Conservation (phyloP, 1,140 invertebrate species). For the Lasioglossum albipes region DNA sequence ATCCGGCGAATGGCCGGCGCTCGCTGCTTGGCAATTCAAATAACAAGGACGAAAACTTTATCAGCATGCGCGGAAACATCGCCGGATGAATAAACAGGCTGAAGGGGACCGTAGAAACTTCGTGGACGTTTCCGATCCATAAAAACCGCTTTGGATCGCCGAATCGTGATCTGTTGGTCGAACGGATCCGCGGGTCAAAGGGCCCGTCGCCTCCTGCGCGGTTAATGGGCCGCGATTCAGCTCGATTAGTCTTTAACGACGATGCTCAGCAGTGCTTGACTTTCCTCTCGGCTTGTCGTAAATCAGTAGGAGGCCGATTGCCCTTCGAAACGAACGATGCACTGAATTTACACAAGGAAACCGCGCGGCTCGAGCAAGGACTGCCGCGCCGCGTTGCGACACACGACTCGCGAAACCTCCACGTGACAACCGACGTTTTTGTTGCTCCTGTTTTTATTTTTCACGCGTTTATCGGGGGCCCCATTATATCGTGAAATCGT, state of each 20-base stretch:
- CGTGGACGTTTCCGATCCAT: too few relatives aligned
- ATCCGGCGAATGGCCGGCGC: too few relatives aligned
- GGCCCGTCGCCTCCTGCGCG: not conserved
- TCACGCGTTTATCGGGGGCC: too few relatives aligned
- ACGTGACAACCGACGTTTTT: too few relatives aligned
- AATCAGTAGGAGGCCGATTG: slow-evolving; percentile 1
- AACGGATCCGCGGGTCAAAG: slow-evolving; percentile 25
- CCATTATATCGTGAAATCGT: not conserved
- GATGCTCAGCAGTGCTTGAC: not conserved
- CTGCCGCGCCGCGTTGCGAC: not conserved
- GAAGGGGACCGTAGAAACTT: not conserved
- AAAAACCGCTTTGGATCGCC: not conserved
- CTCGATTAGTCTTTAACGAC: slow-evolving; percentile 14
- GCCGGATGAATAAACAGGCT: slow-evolving; percentile 25
- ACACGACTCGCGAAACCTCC: not conserved
- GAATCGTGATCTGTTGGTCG: slow-evolving; percentile 26
- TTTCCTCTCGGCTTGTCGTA: not conserved
- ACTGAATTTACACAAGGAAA: not conserved
- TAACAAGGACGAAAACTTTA: slow-evolving; percentile 26
- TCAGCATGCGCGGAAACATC: slow-evolving; percentile 24
- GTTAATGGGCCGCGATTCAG: slow-evolving; percentile 25
- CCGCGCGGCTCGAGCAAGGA: not conserved
- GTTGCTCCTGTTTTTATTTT: not conserved
- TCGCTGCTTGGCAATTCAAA: slow-evolving; percentile 37
- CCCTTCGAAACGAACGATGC: not conserved